Conservation (phyloP, 2,797 vertebrate species). For the Eleutherodactylus coqui region DNA sequence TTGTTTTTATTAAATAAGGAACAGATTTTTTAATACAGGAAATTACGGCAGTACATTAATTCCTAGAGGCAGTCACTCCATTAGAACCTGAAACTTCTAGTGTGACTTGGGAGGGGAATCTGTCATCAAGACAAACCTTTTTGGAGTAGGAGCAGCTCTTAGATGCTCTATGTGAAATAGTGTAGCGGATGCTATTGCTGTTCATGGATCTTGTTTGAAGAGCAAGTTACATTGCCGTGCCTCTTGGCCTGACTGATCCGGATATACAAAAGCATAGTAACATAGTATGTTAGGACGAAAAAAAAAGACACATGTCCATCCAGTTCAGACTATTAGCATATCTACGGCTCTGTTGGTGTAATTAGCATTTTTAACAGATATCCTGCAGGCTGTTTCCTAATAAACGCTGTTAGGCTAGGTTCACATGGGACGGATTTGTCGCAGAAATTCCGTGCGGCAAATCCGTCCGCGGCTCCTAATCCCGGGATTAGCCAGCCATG, state of each 20-base stretch:
- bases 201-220: not conserved
- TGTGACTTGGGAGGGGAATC: not conserved
- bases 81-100: not conserved
- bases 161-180: not conserved
- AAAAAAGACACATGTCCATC: no score
- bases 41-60: slow-evolving; percentile 6
- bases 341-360: no score
- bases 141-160: not conserved
- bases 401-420: no score
- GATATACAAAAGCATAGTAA: no score
- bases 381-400: no score
- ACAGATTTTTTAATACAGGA: slow-evolving; percentile 24
- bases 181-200: not conserved
- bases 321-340: no score
- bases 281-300: no score
- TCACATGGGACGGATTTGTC: no score
- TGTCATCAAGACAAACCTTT: not conserved
- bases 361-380: no score
- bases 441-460: no score
- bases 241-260: not conserved
- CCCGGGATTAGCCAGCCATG: no score
- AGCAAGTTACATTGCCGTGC: not conserved
- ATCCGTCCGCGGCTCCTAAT: no score
- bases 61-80: not conserved
- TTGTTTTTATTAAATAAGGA: slow-evolving; percentile 27